Base-by-base conservation (phyloP, 2,797 vertebrate genomes). In the Garrulus glandarius region DNA sequence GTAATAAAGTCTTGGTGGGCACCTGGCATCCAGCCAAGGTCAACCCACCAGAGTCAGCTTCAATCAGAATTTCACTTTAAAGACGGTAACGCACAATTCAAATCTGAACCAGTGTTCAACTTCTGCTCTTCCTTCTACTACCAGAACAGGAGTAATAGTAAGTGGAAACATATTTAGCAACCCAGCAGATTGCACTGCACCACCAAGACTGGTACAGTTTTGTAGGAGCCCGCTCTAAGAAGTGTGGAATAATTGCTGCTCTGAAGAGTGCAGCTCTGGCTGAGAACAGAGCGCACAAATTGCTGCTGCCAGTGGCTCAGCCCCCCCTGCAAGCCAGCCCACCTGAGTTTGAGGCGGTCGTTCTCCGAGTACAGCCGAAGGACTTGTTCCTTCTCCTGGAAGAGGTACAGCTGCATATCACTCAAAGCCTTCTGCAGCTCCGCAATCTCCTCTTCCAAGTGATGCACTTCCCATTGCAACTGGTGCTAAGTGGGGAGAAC, bases 341-440 rank as follows among this genome's bases (percentile, higher is more conserved):
- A 99, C 99, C 99, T 99, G 98, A 99, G 99, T 95, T 99, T 99
- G 14, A 99, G 98, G 21, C 98, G 95, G 95, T 99, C 99, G 4
- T 99, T 99, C 97, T 99, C 99, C 0, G 99, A 98, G 84, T 99
- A 99, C 29, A 99, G 98, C 21, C 99, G 98, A 53, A 99, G 98
- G 20, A 99, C 99, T 4, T 99, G 99, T 72, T 99, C 99, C 70
- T 99, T 98, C 92, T 99, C 99, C 95, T 99, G 99, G 96, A 99
- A 99, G 24, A 99, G 99, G 96, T 97, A 99, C 81, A 99, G 98
- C 94, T 99, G 99, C 99, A 99, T 98, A 83, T 99, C 99, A 68
- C 99, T 99, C 84, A 99, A 96, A 24, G 99, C 99, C 61, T 98
- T 99, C 93, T 99, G 99, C 90, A 99, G 96, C 96, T 99, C 99